phyloP scores from a whole-genome alignment of 2,113 vertebrate genomes.

The Turnix velox region DNA sequence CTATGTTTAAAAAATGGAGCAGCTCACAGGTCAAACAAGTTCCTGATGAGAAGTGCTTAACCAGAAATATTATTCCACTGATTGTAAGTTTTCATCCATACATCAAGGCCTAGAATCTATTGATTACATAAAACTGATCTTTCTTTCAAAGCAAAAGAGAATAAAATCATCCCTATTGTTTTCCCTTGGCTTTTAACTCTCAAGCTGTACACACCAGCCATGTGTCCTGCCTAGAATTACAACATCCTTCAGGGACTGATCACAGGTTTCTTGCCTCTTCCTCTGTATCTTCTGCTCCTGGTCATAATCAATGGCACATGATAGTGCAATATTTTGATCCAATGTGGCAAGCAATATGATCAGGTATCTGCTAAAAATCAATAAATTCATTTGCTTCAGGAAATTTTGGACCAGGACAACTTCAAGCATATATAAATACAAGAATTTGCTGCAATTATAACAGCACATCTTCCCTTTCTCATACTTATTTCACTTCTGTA shows the following conservation, averaged over 20 bases:
- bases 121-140: slow-evolving; percentile 44
- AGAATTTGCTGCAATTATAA: not conserved
- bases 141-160: slow-evolving; percentile 31
- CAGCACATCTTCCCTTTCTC: not conserved
- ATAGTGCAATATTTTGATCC: slow-evolving; percentile 11
- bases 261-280: not conserved
- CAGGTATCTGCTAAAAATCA: not conserved
- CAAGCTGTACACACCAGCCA: not conserved
- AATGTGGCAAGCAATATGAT: not conserved
- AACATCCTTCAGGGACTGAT: not conserved
- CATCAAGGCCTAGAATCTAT: not conserved
- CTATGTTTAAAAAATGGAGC: slow-evolving; percentile 44
- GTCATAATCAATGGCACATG: not conserved
- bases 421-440: not conserved
- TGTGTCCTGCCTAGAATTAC: not conserved
- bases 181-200: slow-evolving; percentile 2
- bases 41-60: slow-evolving; percentile 51
- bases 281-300: slow-evolving; percentile 24
- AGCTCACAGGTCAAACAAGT: slow-evolving; percentile 41
- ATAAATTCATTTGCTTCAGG: not conserved
- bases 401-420: not conserved
- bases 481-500: not conserved
- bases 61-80: slow-evolving; percentile 10
- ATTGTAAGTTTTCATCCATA: slow-evolving; percentile 34
- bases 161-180: slow-evolving; percentile 18